Conservation (phyloP, 2,797 vertebrate genomes). For the Gymnodraco acuticeps region DNA sequence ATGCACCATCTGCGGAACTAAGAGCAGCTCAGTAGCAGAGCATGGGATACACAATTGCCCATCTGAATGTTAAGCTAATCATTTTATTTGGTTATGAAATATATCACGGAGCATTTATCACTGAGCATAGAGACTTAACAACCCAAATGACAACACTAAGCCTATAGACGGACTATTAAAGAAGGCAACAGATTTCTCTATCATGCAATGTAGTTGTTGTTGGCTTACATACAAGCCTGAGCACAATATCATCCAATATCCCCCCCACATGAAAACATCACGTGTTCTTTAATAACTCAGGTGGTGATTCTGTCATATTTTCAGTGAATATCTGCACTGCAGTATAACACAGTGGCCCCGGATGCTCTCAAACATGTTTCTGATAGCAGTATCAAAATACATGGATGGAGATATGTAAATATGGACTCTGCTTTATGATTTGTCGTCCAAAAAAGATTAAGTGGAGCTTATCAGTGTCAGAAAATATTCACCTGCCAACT, state of each 20-base stretch:
- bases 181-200: slow-evolving; percentile 4
- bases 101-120: neutral
- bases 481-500: neutral
- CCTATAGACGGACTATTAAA: neutral
- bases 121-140: neutral
- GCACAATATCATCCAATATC: slow-evolving; percentile 1
- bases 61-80: neutral
- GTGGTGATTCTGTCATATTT: slow-evolving; percentile 53
- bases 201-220: slow-evolving; percentile 19
- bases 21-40: neutral
- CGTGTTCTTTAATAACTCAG: slow-evolving; percentile 23
- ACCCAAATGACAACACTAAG: neutral
- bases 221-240: neutral
- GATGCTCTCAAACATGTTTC: slow-evolving; percentile 43
- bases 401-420: slow-evolving; percentile 41
- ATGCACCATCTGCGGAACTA: slow-evolving; percentile 12
- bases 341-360: slow-evolving; percentile 48
- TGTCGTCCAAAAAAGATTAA: neutral
- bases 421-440: slow-evolving; percentile 41
- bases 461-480: slow-evolving; percentile 22
- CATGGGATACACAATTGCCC: neutral
- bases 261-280: neutral
- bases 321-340: slow-evolving; percentile 69
- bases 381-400: slow-evolving; percentile 56
- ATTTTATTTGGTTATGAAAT: neutral